These are phyloP conservation scores for Mandrillus leucophaeus DNA, from an alignment of 2,113 vertebrate species.

Conservation along the genomic window DNA sequence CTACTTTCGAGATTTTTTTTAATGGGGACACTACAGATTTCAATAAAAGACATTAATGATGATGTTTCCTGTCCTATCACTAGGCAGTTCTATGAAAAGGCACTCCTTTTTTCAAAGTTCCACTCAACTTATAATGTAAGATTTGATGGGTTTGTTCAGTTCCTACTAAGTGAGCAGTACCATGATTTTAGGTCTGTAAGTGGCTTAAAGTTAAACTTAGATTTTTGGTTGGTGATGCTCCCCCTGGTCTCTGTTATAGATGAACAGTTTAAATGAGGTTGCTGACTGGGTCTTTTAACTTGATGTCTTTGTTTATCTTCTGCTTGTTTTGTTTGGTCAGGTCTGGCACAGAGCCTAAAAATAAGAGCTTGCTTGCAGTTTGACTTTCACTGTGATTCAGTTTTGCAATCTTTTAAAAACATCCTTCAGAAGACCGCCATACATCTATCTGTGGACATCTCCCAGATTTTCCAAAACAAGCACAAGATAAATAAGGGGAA, in stretches of 20 bases:
- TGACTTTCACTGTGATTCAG: neutral
- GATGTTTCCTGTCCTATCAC: neutral
- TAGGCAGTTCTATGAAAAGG: neutral
- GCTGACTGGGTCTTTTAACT: constrained; percentile 26
- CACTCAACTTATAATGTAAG: neutral
- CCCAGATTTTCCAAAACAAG: constrained; percentile 58
- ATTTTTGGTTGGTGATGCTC: neutral
- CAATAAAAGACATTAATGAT: neutral
- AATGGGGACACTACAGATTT: neutral
- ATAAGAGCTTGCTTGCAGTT: neutral
- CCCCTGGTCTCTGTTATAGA: neutral
- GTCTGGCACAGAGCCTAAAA: constrained; percentile 56
- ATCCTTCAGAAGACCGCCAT: constrained; percentile 29
- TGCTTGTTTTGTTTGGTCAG: constrained; percentile 70
- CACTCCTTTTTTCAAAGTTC: neutral
- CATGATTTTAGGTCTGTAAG: neutral
- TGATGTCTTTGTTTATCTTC: constrained; percentile 67
- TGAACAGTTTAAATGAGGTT: constrained; percentile 6
- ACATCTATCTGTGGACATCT: constrained; percentile 58
- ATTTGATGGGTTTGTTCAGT: neutral
- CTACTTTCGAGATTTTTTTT: neutral
- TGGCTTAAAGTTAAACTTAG: constrained; percentile 7
- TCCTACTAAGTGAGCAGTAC: neutral
- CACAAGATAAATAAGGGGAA: constrained; percentile 24
- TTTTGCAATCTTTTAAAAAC: constrained; percentile 60